Percentiles rank a stretch among this genome's conserved stretches.
phyloP scores from a whole-genome alignment of 2,888 invertebrate genomes.

The Julus scandinavius region DNA sequence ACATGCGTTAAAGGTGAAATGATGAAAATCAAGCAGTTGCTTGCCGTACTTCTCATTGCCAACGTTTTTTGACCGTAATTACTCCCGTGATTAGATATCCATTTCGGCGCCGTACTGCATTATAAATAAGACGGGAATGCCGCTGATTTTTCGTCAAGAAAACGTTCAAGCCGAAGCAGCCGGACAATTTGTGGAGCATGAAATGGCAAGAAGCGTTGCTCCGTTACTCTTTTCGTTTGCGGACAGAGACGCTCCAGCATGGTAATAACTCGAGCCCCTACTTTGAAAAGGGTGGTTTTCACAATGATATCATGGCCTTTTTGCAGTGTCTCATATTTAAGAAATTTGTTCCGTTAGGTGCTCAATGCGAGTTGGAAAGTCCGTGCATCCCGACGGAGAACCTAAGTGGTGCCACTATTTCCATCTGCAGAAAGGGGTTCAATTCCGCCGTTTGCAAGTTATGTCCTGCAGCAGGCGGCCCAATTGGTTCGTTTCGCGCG shows the following conservation, averaged over 20 bases:
- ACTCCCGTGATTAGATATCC: slow-evolving; percentile 71
- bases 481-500: slow-evolving; percentile 67
- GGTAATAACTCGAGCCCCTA: neutral
- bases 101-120: slow-evolving; percentile 93
- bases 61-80: neutral
- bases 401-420: slow-evolving; percentile 88
- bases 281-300: too few species aligned
- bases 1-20: slow-evolving; percentile 68
- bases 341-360: slow-evolving; percentile 62
- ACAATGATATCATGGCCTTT: too few species aligned
- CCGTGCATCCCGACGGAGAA: slow-evolving; percentile 70
- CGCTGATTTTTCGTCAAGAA: slow-evolving; percentile 94
- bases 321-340: too few species aligned
- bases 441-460: slow-evolving; percentile 73
- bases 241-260: slow-evolving; percentile 81
- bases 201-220: slow-evolving; percentile 89
- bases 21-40: neutral
- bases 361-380: slow-evolving; percentile 77
- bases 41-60: too few species aligned
- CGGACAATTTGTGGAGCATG: slow-evolving; percentile 95
- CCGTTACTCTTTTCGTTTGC: slow-evolving; percentile 94
- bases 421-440: slow-evolving; percentile 82
- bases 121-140: slow-evolving; percentile 93
- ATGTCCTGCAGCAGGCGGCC: slow-evolving; percentile 73
- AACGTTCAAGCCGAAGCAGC: slow-evolving; percentile 73